These are phyloP conservation scores for Sinonovacula constricta DNA, from an alignment of 1,140 invertebrate species.

Conservation along the genomic window DNA sequence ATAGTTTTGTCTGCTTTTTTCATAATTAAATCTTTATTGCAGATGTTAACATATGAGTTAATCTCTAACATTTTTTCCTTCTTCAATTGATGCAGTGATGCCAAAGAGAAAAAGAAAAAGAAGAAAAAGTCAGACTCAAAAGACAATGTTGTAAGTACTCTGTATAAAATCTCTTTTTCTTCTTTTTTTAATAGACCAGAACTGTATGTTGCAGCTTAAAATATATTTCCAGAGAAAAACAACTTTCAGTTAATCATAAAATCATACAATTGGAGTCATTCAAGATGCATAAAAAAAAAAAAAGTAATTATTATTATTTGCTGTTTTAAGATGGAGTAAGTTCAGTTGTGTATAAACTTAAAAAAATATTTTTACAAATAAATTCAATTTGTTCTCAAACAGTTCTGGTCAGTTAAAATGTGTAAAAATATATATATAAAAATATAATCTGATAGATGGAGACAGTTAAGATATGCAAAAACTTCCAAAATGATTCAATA, in stretches of 20 bases:
- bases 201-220: neutral
- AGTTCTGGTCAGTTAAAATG: too few species aligned
- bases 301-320: neutral
- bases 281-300: neutral
- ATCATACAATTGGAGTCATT: neutral
- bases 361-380: too few species aligned
- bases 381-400: too few species aligned
- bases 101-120: slow-evolving; percentile 70
- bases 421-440: too few species aligned
- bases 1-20: neutral
- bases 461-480: too few species aligned
- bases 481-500: too few species aligned
- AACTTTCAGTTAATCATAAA: neutral
- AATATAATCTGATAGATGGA: too few species aligned
- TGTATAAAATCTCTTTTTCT: too few species aligned
- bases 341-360: neutral
- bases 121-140: slow-evolving; percentile 55
- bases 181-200: neutral
- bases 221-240: neutral
- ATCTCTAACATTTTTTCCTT: neutral
- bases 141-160: slow-evolving; percentile 54
- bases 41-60: too few species aligned
- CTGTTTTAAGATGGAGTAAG: neutral
- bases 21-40: too few species aligned
- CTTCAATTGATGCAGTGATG: slow-evolving; percentile 56